A percentile compares a stretch with the other conserved stretches of the same genome.
phyloP scores from a whole-genome alignment of 1,140 invertebrate genomes.

The Procambarus clarkii region DNA sequence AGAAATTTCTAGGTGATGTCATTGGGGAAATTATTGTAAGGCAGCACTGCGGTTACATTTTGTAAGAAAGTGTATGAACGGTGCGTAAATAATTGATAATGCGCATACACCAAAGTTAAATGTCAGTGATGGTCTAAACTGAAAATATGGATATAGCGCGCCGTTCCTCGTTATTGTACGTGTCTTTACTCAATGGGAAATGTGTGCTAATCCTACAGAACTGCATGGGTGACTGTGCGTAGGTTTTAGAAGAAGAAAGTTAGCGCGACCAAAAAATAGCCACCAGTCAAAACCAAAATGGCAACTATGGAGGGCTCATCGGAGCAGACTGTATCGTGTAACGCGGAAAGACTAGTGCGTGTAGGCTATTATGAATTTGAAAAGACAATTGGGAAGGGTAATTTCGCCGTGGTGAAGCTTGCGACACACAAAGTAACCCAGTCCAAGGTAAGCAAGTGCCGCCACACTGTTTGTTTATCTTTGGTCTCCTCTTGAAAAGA shows the following conservation, averaged over 20 bases:
- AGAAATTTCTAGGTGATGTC: neutral
- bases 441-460: conserved; percentile 88
- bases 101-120: conserved; percentile 11
- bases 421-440: conserved; percentile 98
- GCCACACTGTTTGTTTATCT: conserved; percentile 55
- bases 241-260: conserved; percentile 62
- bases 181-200: neutral
- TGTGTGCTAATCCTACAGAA: neutral
- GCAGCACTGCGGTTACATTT: neutral
- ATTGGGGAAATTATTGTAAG: neutral
- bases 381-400: conserved; percentile 90
- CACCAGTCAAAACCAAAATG: conserved; percentile 68
- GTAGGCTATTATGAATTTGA: conserved; percentile 72
- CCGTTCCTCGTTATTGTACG: neutral
- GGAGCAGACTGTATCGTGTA: conserved; percentile 68
- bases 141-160: neutral
- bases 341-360: conserved; percentile 67
- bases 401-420: conserved; percentile 99
- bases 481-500: conserved; percentile 12
- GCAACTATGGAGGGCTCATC: conserved; percentile 69
- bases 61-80: neutral
- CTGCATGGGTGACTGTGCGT: conserved; percentile 14
- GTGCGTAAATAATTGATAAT: neutral
- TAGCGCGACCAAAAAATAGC: neutral
- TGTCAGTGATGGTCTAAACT: neutral